These are phyloP conservation scores for Tenodera sinensis DNA, from an alignment of 2,888 invertebrate species.

Conservation along the genomic window DNA sequence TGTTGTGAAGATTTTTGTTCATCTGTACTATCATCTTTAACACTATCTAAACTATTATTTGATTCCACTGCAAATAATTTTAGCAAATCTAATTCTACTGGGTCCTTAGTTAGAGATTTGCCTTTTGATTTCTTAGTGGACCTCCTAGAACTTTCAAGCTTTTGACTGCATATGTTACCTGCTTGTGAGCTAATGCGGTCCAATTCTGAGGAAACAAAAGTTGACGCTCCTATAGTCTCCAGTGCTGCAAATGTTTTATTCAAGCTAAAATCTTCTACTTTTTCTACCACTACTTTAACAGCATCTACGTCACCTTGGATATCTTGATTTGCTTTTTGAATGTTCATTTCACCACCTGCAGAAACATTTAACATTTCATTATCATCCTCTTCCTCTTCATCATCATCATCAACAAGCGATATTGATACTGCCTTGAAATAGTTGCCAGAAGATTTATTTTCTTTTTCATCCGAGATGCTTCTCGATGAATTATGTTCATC, in stretches of 20 bases:
- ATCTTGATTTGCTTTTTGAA: not conserved
- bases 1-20: not conserved
- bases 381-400: not conserved
- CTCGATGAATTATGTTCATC: not conserved
- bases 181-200: not conserved
- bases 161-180: not conserved
- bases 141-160: not conserved
- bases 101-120: not conserved
- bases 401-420: not conserved
- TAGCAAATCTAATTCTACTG: not conserved
- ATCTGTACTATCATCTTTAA: not conserved
- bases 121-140: not conserved
- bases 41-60: too few species aligned
- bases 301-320: not conserved
- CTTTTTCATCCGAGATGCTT: not conserved
- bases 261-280: not conserved
- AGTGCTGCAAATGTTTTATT: not conserved
- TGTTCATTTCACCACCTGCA: not conserved
- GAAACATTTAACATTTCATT: not conserved
- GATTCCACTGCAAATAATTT: not conserved
- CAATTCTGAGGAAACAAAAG: not conserved
- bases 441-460: not conserved
- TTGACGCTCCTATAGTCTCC: not conserved
- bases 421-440: conserved; percentile 5
- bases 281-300: conserved; percentile 3